Percentiles rank a stretch among this genome's conserved stretches.
Evolutionary conservation across 2,113 vertebrate species (phyloP).

Genomic region (Alces alces): DNA sequence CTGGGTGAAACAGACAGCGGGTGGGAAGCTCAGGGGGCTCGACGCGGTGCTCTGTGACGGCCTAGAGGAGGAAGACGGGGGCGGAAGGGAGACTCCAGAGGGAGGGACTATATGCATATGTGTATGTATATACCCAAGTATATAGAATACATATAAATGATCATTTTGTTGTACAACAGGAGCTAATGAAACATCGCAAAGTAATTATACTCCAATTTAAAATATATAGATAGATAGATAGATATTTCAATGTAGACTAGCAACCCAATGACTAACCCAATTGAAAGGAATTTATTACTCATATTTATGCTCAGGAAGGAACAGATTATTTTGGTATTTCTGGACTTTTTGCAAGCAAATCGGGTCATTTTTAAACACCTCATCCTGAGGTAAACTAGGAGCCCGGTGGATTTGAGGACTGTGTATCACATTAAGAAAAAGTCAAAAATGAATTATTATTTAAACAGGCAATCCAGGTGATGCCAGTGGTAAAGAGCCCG

Average conservation of each 20-base stretch:
- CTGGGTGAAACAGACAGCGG: fast-evolving
- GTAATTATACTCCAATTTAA: not conserved
- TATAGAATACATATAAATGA: not conserved
- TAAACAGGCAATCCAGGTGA: not conserved
- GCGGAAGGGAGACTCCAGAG: not conserved
- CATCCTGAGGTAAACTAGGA: not conserved
- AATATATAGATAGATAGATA: not conserved
- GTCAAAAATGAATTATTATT: not conserved
- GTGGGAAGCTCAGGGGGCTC: not conserved
- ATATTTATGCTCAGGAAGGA: not conserved
- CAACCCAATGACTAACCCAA: not conserved
- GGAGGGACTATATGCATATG: not conserved
- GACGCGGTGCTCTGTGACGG: not conserved
- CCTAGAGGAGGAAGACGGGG: not conserved
- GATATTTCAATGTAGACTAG: not conserved
- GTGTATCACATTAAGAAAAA: slow-evolving; percentile 11
- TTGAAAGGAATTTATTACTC: not conserved
- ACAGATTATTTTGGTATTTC: not conserved
- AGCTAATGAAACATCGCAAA: not conserved
- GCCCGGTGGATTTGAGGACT: not conserved
- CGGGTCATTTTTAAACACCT: not conserved
- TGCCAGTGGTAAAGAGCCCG: fast-evolving
- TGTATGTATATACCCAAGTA: not conserved
- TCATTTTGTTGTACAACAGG: not conserved
- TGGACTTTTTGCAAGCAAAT: not conserved